phyloP scores from a whole-genome alignment of 37 sponge, comb jelly and placozoan genomes.

The Oscarella lobularis region DNA sequence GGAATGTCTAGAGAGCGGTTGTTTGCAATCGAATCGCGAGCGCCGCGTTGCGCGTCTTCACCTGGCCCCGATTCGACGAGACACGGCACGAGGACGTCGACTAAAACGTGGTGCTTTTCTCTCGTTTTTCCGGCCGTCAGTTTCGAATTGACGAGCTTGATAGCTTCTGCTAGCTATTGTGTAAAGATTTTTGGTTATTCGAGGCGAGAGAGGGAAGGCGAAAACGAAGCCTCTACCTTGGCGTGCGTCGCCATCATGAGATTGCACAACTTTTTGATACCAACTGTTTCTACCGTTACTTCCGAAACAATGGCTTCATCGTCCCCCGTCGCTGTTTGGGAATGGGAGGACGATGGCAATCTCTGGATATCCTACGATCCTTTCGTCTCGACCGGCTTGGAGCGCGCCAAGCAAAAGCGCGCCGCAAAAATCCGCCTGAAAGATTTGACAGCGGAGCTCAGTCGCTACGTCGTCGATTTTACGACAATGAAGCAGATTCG shows the following conservation, averaged over 20 bases:
- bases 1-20: neutral
- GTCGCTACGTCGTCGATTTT: neutral
- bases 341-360: neutral
- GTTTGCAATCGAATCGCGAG: neutral
- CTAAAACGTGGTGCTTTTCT: neutral
- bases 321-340: neutral
- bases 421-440: neutral
- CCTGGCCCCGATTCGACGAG: neutral
- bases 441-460: neutral
- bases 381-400: neutral
- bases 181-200: no score
- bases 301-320: no score
- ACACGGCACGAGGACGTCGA: neutral
- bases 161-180: neutral
- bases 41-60: neutral
- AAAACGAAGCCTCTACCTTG: no score
- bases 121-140: neutral
- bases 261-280: neutral
- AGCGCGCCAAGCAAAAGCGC: neutral
- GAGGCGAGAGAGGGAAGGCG: no score
- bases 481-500: neutral
- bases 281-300: no score
- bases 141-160: neutral
- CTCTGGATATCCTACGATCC: neutral
- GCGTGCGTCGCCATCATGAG: no score